These are phyloP conservation scores for Falco naumanni DNA, from an alignment of 2,797 vertebrate genomes.

Conservation along the genomic window DNA sequence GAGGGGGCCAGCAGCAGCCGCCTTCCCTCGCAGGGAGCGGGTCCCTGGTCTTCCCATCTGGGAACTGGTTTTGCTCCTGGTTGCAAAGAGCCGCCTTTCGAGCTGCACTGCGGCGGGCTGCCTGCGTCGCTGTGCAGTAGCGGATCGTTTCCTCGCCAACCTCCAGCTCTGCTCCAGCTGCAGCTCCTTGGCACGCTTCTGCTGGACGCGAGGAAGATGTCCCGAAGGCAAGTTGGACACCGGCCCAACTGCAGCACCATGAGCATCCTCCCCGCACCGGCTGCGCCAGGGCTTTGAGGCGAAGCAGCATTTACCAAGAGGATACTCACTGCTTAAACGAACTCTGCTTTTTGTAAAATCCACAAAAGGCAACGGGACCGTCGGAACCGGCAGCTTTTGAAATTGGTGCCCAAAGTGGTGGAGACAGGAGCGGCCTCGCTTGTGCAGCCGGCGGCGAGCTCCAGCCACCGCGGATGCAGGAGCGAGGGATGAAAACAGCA, in stretches of 20 bases:
- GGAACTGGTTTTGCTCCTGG: not conserved
- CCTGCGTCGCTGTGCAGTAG: accelerated
- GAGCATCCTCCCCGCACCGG: not conserved
- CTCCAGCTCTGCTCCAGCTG: not conserved
- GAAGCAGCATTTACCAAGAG: not conserved
- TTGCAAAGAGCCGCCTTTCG: not conserved
- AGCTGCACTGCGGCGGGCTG: not conserved
- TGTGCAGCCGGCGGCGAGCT: not conserved
- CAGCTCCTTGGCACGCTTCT: not conserved
- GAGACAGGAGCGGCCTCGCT: not conserved
- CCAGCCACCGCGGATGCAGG: not conserved
- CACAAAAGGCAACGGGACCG: not conserved
- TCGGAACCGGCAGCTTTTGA: not conserved
- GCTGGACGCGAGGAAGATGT: not conserved
- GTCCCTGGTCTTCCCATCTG: not conserved
- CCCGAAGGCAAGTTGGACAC: not conserved
- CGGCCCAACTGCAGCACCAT: accelerated
- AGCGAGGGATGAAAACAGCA: not conserved
- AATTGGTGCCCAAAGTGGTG: not conserved
- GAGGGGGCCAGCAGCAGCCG: not conserved
- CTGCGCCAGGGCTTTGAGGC: accelerated
- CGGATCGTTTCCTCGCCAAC: accelerated
- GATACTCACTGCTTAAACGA: not conserved
- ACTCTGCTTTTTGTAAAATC: not conserved
- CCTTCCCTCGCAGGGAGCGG: not conserved